Base-by-base conservation (phyloP, 2,113 vertebrate species). In the Thermophis baileyi region DNA sequence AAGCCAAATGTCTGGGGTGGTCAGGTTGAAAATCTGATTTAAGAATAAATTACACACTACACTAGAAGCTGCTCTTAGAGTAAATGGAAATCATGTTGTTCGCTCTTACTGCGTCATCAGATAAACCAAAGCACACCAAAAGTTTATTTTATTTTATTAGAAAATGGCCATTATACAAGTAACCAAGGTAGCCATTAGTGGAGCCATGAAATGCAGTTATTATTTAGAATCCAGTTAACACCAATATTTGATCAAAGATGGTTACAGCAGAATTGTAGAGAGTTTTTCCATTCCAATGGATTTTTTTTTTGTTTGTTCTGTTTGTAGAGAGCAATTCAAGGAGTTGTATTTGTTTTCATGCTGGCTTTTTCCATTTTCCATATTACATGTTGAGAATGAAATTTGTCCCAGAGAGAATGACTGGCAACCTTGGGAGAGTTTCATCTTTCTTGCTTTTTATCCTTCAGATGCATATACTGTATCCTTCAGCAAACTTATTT, bases 1-100 rank as follows among this genome's bases (percentile, higher is more conserved):
- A 96, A 87, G 60, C 89, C 92, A 93, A 93, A 63, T 92, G 49
- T 94, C 95, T 87, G 92, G 96, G 93, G 91, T 95, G 95, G 93
- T 54, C 27, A 85, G 93, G 53, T 88, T 89, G 85, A 93, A 92
- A 57, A 89, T 89, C 51, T 93, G 92, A 93, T 89, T 89, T 89
- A 74, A 50, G 88, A 35, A 89, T 85, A 85, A 93, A 93, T 93
- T 85, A 93, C 69, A 93, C 53, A 89, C 69, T 85, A 30, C 11
- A 35, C 51, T 85, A 89, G 51, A 89, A 85, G 88, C 69, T 85
- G 69, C 30, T 49, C 51, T 85, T 35, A 85, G 53, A 57, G 6
- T 50, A 50, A 88, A 93, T 93, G 88, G 30, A 89, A 92, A 92
- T 89, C 88, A 92, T 27, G 44, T 53, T 85, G 27, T 25, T 57